Percentiles rank a stretch among this genome's conserved stretches.
phyloP scores from a whole-genome alignment of 2,113 vertebrate species.

The Stegastes partitus region DNA sequence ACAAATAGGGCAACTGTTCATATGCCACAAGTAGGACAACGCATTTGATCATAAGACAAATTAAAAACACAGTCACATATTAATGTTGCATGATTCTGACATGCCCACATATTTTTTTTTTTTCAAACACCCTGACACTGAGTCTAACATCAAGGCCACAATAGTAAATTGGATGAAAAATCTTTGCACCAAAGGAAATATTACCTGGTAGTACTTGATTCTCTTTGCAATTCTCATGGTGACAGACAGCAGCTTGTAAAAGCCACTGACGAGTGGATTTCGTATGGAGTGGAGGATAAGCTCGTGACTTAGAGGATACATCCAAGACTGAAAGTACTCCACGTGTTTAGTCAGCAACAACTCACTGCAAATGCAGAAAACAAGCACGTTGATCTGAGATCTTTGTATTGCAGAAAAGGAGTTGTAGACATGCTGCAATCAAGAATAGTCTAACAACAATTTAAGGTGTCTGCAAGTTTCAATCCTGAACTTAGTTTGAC shows the following conservation, averaged over 20 bases:
- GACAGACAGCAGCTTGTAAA: conserved; percentile 95
- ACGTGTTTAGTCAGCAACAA: conserved; percentile 89
- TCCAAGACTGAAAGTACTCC: conserved; percentile 92
- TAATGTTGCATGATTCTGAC: no score
- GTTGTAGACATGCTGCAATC: background rate
- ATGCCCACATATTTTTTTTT: no score
- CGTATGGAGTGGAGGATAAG: conserved; percentile 91
- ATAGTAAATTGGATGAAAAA: background rate
- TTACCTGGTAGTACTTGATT: conserved; percentile 93
- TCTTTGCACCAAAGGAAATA: background rate
- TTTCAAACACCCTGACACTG: no score
- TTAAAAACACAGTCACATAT: background rate
- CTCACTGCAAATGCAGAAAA: conserved; percentile 82
- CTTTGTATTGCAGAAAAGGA: background rate
- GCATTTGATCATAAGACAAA: no score
- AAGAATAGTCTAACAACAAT: background rate
- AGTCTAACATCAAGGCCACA: no score
- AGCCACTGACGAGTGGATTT: conserved; percentile 95
- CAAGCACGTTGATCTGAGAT: background rate
- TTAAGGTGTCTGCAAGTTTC: background rate
- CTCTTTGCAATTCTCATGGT: conserved; percentile 91
- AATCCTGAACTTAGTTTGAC: background rate
- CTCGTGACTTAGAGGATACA: conserved; percentile 92
- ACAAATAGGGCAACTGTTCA: no score
- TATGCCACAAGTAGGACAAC: no score